Evolutionary conservation across 1,140 invertebrate genomes (phyloP).

Genomic region (Drosophila sp.): DNA sequence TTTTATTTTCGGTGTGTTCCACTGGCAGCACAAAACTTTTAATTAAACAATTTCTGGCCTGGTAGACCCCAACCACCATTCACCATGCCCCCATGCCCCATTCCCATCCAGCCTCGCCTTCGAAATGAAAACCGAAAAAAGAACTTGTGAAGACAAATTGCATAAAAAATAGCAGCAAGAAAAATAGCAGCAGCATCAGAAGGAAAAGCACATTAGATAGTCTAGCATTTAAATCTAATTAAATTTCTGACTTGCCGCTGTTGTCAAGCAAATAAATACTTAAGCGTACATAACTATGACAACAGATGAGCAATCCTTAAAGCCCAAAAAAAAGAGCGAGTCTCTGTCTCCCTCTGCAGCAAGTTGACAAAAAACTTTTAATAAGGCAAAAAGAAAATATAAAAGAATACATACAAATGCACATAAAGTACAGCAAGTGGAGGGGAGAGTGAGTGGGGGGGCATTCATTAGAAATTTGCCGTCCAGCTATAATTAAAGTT

Average conservation of each 20-base stretch:
- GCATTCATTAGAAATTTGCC: conserved; percentile 69
- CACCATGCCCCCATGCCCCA: too few species aligned
- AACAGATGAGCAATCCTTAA: conserved; percentile 67
- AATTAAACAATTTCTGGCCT: conserved; percentile 78
- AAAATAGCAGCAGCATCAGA: conserved; percentile 26
- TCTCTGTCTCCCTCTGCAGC: conserved; percentile 15
- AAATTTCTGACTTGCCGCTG: conserved; percentile 66
- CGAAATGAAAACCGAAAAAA: conserved; percentile 34
- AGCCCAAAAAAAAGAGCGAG: conserved; percentile 42
- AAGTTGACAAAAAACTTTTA: conserved; percentile 80
- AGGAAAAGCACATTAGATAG: conserved; percentile 61
- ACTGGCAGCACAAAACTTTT: conserved; percentile 66
- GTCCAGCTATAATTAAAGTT: conserved; percentile 79
- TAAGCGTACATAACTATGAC: conserved; percentile 48
- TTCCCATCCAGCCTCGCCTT: not conserved
- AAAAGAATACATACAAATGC: conserved; percentile 36
- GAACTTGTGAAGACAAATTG: conserved; percentile 76
- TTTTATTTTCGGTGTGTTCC: conserved; percentile 20
- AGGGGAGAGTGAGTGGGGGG: not conserved
- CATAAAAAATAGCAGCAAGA: conserved; percentile 36
- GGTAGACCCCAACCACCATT: conserved; percentile 11
- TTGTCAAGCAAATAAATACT: conserved; percentile 64
- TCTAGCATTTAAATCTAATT: conserved; percentile 78
- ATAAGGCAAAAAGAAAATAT: conserved; percentile 65
- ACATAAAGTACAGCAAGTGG: conserved; percentile 29